These are phyloP conservation scores for Eudyptes chrysolophus DNA, from an alignment of 2,113 vertebrate genomes.

Conservation along the genomic window DNA sequence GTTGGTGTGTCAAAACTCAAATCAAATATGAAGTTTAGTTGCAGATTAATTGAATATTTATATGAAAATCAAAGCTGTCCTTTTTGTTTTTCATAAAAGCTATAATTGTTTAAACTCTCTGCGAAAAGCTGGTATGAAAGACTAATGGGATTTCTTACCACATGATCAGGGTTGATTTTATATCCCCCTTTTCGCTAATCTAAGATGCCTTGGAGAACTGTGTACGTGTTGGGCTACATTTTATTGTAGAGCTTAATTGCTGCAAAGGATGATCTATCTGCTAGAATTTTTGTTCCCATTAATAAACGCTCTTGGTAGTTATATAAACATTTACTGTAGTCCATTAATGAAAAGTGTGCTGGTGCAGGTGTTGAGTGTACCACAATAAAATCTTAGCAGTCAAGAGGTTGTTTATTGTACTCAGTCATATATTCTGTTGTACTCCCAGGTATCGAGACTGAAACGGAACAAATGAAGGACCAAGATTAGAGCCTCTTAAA, in stretches of 20 bases:
- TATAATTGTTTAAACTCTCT: neutral
- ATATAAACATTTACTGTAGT: slow-evolving; percentile 50
- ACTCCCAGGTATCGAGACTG: neutral
- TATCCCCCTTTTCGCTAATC: neutral
- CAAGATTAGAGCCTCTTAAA: neutral
- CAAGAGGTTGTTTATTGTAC: slow-evolving; percentile 22
- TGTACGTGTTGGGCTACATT: neutral
- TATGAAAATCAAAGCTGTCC: neutral
- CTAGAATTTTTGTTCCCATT: slow-evolving; percentile 28
- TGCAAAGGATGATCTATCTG: slow-evolving; percentile 28
- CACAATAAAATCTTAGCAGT: slow-evolving; percentile 28
- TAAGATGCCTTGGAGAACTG: slow-evolving; percentile 6
- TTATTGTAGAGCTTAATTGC: slow-evolving; percentile 29
- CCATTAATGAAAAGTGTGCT: slow-evolving; percentile 29
- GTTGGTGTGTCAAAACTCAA: neutral
- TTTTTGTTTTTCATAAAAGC: neutral
- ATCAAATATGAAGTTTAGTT: neutral
- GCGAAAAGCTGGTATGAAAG: neutral
- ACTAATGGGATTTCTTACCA: neutral
- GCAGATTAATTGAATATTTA: neutral
- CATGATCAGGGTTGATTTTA: neutral
- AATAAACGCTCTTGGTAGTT: slow-evolving; percentile 41
- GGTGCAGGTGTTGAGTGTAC: slow-evolving; percentile 42
- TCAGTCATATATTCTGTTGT: neutral
- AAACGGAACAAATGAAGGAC: neutral